These are phyloP conservation scores for Conus betulinus DNA, from an alignment of 1,140 invertebrate genomes.

Conservation along the genomic window DNA sequence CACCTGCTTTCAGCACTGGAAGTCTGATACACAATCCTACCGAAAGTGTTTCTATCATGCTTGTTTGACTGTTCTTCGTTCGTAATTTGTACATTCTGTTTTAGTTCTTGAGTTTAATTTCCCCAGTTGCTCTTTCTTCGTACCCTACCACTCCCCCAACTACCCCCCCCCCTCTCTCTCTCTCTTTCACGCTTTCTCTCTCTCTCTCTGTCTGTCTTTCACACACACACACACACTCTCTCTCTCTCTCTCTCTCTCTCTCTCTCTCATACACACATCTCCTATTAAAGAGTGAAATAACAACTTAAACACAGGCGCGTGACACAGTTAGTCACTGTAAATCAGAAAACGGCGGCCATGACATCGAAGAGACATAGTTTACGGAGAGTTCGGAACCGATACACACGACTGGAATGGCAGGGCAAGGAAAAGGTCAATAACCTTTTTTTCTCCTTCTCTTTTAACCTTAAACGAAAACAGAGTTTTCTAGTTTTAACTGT, in stretches of 20 bases:
- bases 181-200: not conserved
- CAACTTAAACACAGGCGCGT: too few species aligned
- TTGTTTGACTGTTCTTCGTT: not conserved
- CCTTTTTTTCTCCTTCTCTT: too few species aligned
- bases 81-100: not conserved
- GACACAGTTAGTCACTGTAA: too few species aligned
- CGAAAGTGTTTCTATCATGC: too few species aligned
- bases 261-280: not conserved
- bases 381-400: too few species aligned
- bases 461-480: too few species aligned
- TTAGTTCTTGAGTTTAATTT: not conserved
- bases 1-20: not conserved
- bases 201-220: not conserved
- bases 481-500: too few species aligned
- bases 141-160: not conserved
- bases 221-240: not conserved
- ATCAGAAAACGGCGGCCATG: too few species aligned
- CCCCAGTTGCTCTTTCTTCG: not conserved
- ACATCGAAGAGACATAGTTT: too few species aligned
- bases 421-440: too few species aligned
- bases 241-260: constrained; percentile 27
- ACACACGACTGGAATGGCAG: too few species aligned
- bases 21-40: not conserved
- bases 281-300: not conserved
- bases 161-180: not conserved